phyloP scores from a whole-genome alignment of 1,140 invertebrate genomes.

The Drosophila seguyi region DNA sequence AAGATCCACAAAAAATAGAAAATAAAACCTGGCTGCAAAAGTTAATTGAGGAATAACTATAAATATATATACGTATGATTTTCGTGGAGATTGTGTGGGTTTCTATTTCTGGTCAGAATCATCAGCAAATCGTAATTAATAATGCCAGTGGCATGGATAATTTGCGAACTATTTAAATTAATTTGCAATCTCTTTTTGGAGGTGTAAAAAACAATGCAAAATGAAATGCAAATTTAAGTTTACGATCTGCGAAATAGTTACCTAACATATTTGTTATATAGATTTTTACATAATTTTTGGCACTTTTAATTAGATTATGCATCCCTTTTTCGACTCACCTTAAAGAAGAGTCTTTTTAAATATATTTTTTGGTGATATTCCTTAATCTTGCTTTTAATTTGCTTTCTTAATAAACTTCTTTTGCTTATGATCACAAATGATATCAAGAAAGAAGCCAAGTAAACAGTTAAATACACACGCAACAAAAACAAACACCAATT shows the following conservation, averaged over 20 bases:
- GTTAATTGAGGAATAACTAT: conserved; percentile 6
- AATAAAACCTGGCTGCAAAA: background rate
- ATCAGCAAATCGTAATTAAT: conserved; percentile 2
- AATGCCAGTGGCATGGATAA: background rate
- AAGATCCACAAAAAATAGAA: conserved; percentile 10
- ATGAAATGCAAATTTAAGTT: background rate
- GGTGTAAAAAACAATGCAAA: background rate
- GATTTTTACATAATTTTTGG: background rate
- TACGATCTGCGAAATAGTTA: background rate
- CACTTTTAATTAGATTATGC: too few relatives aligned
- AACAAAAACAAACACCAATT: conserved; percentile 17
- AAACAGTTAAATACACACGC: conserved; percentile 34
- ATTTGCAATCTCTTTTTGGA: conserved; percentile 4
- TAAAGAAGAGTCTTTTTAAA: background rate
- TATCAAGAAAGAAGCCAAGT: background rate
- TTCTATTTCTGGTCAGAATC: conserved; percentile 12
- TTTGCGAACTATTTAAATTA: background rate
- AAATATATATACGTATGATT: background rate
- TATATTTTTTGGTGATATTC: conserved; percentile 10
- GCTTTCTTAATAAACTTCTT: conserved; percentile 22
- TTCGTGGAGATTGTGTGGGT: background rate
- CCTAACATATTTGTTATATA: background rate
- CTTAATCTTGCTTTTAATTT: conserved; percentile 1
- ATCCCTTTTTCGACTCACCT: background rate
- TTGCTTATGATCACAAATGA: conserved; percentile 4